Base-by-base conservation (phyloP, 2,113 vertebrate species). In the Phylloscopus trochilus region DNA sequence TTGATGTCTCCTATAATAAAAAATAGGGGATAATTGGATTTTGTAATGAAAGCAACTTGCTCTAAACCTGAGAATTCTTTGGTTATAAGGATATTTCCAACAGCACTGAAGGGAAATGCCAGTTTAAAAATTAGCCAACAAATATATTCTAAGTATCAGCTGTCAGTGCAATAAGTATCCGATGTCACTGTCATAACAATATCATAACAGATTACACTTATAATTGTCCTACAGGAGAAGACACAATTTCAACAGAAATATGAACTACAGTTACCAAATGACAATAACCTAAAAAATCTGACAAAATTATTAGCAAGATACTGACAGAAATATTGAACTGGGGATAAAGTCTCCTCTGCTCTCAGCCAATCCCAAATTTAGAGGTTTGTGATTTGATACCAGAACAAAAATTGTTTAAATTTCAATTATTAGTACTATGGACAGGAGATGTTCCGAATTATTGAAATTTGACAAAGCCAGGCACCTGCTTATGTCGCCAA, bases 401-500 rank as follows among this genome's bases (percentile, higher is more conserved):
- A 73, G 27, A 89, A 22, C 21, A 63, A 74, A 11, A 89, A 41
- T 11, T 44, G 12, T 64, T 84, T 51, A 73, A 58, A 37, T 83
- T 68, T 76, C 37, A 69, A 5, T 91, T 91, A 62, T 69, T 68
- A 68, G 4, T 35, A 41, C 13, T 5, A 2, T 49, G 26, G n/a
- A 49, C 0, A 1, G n/a, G 28, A 91, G 67, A 82, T 73, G 26
- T 69, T 75, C 60, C 87, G 70, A 69, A 55, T 91, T 84, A 91
- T 6, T 58, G 46, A 82, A 93, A 87, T 79, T 39, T 90, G 46
- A 93, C 78, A 73, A 92, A 92, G 26, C 66, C 88, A 92, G 67
- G 43, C 87, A 96, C 95, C 90, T 95, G 93, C 67, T 90, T 70
- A 55, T 62, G 31, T 69, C 11, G 70, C 93, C 89, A 96, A 87